Percentiles rank a stretch among this genome's conserved stretches.
Evolutionary conservation across 2,888 invertebrate genomes (phyloP).

Genomic region (Chaetogeoica ovagalla): DNA sequence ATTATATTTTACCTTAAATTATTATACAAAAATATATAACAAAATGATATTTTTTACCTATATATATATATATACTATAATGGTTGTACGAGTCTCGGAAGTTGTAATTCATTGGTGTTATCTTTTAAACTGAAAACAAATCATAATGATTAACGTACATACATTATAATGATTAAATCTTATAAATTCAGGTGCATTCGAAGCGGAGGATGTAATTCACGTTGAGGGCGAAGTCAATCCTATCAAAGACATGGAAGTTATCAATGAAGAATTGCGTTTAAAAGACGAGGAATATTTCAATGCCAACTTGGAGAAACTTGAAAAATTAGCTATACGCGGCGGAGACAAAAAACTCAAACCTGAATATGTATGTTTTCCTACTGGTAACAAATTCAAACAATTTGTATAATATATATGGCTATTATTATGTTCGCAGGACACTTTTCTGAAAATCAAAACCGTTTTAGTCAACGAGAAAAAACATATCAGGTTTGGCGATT

Average conservation of each 20-base stretch:
- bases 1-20: not conserved
- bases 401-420: not conserved
- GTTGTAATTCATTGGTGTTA: conserved; percentile 18
- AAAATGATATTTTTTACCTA: conserved; percentile 3
- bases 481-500: conserved; percentile 89
- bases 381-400: not conserved
- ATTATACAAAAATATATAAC: conserved; percentile 13
- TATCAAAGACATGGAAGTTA: conserved; percentile 93
- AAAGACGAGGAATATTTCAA: conserved; percentile 91
- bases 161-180: not conserved
- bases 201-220: conserved; percentile 96
- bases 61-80: conserved; percentile 1
- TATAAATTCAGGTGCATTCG: conserved; percentile 79
- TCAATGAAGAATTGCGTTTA: conserved; percentile 89
- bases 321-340: conserved; percentile 79
- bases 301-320: conserved; percentile 82
- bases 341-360: conserved; percentile 92
- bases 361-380: conserved; percentile 76
- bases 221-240: conserved; percentile 99
- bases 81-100: conserved; percentile 6
- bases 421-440: conserved; percentile 68
- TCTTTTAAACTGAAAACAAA: conserved; percentile 33
- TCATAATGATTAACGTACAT: not conserved
- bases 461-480: conserved; percentile 85
- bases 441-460: conserved; percentile 79